These are phyloP conservation scores for Micoletzkya japonica DNA, from an alignment of 2,888 invertebrate species.

Conservation along the genomic window DNA sequence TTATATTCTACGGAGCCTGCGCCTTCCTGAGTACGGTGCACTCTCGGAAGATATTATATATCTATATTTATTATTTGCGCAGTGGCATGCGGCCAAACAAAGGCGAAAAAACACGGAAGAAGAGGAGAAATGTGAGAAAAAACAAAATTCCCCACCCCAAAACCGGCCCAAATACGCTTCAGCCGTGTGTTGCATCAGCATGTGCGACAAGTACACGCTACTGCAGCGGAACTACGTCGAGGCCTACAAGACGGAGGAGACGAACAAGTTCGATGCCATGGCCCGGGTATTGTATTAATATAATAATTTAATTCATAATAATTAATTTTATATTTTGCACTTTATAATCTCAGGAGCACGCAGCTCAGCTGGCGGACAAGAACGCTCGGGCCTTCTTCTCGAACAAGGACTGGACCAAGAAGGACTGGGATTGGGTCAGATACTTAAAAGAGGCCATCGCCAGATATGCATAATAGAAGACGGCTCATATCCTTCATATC, in stretches of 20 bases:
- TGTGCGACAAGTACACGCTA: constrained; percentile 58
- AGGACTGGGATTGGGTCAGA: constrained; percentile 57
- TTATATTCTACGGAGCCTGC: constrained; percentile 41
- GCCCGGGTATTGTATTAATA: constrained; percentile 38
- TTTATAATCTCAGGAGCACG: constrained; percentile 42
- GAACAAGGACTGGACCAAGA: constrained; percentile 48
- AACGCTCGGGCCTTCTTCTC: constrained; percentile 54
- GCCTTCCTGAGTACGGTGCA: constrained; percentile 40
- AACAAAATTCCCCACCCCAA: no score
- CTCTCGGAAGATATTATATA: background rate
- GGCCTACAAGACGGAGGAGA: constrained; percentile 52
- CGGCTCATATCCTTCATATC: no score
- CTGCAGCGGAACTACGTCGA: constrained; percentile 55
- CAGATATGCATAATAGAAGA: no score
- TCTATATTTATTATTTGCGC: background rate
- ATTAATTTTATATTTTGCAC: background rate
- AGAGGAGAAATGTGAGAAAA: no score
- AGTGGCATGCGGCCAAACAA: no score
- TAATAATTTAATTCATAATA: background rate
- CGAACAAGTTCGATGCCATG: constrained; percentile 48
- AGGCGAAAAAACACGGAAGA: no score
- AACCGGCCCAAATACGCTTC: no score
- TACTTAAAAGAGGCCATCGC: no score
- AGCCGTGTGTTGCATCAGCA: constrained; percentile 50
- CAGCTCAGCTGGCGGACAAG: constrained; percentile 44